Percentiles rank a stretch among this genome's conserved stretches.
Conservation (phyloP, 1,140 invertebrate species). For the Drosophila mauritiana region DNA sequence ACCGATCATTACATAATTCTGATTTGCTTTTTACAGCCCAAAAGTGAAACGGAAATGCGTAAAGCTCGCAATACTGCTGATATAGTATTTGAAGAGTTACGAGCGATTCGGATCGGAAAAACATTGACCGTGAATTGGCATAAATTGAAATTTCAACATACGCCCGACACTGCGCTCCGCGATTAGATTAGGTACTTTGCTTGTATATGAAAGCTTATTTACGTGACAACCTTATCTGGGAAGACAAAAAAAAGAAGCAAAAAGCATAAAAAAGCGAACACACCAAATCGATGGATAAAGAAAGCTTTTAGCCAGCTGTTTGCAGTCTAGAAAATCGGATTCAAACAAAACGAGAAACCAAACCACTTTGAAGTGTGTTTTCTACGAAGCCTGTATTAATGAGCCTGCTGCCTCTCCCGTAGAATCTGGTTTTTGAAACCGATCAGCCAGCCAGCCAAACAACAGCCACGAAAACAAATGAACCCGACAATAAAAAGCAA, state of each 20-base stretch:
- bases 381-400: constrained; percentile 31
- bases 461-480: constrained; percentile 18
- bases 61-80: constrained; percentile 14
- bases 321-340: constrained; percentile 15
- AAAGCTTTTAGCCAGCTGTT: constrained; percentile 49
- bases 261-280: constrained; percentile 18
- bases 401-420: not conserved
- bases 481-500: constrained; percentile 46
- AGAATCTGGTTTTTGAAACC: constrained; percentile 43
- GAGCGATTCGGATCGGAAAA: constrained; percentile 43
- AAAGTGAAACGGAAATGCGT: constrained; percentile 64
- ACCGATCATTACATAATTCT: constrained; percentile 73
- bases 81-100: constrained; percentile 11
- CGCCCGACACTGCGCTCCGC: constrained; percentile 14
- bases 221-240: constrained; percentile 53
- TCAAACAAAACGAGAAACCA: constrained; percentile 16
- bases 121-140: constrained; percentile 76
- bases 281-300: constrained; percentile 37
- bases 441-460: not conserved
- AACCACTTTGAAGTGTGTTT: constrained; percentile 35
- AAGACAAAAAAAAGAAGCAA: constrained; percentile 28
- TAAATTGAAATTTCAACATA: constrained; percentile 53
- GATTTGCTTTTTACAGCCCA: constrained; percentile 20
- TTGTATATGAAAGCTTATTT: constrained; percentile 24
- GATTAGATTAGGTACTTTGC: constrained; percentile 57